phyloP scores from a whole-genome alignment of 2,888 invertebrate genomes.

The Platycheirus rosarum region DNA sequence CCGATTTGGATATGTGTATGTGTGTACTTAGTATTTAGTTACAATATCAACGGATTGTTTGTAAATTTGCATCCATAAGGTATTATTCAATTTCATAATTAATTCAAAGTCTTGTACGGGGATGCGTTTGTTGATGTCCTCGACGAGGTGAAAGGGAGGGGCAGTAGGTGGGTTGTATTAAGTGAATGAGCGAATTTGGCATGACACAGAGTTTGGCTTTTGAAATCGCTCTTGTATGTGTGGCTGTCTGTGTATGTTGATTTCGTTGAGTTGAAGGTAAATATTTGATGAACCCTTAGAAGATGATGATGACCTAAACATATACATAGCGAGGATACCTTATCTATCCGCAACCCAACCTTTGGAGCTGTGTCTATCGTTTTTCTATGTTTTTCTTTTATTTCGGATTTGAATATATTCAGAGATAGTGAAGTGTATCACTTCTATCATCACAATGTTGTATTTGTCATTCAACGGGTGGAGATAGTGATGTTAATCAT shows the following conservation, averaged over 20 bases:
- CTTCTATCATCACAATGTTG: not conserved
- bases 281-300: constrained; percentile 70
- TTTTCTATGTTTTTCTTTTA: not conserved
- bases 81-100: constrained; percentile 67
- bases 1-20: constrained; percentile 39
- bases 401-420: not conserved
- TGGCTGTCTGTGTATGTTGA: constrained; percentile 42
- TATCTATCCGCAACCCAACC: not conserved
- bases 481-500: constrained; percentile 58
- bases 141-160: not conserved
- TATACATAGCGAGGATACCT: not conserved
- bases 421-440: not conserved
- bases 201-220: constrained; percentile 31
- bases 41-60: constrained; percentile 48
- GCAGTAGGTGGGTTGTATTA: not conserved
- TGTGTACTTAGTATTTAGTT: constrained; percentile 18
- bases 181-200: constrained; percentile 12
- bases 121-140: not conserved
- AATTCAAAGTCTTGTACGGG: constrained; percentile 50
- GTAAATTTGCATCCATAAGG: constrained; percentile 52
- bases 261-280: constrained; percentile 63
- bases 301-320: constrained; percentile 40
- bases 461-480: constrained; percentile 36
- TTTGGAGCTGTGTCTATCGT: not conserved
- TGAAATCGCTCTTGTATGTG: constrained; percentile 43